These are phyloP conservation scores for Euproctis similis DNA, from an alignment of 2,888 invertebrate species.

Conservation along the genomic window DNA sequence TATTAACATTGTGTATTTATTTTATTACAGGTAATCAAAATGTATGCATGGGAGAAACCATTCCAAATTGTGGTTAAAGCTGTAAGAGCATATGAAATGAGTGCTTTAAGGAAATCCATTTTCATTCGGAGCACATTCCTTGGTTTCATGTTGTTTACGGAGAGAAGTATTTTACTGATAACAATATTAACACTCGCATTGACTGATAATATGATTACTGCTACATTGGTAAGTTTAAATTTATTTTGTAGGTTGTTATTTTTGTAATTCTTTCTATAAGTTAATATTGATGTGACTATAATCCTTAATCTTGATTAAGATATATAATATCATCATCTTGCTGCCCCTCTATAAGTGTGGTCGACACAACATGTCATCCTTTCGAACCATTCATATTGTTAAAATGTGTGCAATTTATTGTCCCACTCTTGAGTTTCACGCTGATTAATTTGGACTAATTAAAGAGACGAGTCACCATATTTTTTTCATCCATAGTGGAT, in stretches of 20 bases:
- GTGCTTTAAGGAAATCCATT: conserved; percentile 72
- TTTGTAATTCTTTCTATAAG: too few relatives aligned
- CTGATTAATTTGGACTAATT: too few relatives aligned
- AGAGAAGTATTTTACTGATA: conserved; percentile 81
- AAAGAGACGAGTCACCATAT: too few relatives aligned
- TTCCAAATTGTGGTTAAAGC: conserved; percentile 81
- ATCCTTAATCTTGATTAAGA: too few relatives aligned
- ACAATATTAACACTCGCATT: conserved; percentile 64
- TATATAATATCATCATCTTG: too few relatives aligned
- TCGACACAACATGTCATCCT: too few relatives aligned
- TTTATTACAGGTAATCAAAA: conserved; percentile 84
- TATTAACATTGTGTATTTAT: not conserved
- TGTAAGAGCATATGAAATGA: conserved; percentile 75
- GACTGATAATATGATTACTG: conserved; percentile 48
- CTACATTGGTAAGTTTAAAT: conserved; percentile 42
- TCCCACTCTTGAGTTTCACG: too few relatives aligned
- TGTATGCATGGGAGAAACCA: conserved; percentile 95
- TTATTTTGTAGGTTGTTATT: not conserved
- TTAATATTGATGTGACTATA: too few relatives aligned
- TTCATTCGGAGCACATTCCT: conserved; percentile 80
- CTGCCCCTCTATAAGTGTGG: too few relatives aligned
- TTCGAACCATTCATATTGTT: too few relatives aligned
- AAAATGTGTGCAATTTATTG: too few relatives aligned
- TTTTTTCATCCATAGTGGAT: too few relatives aligned
- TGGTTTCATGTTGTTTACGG: conserved; percentile 83